Base-by-base conservation (phyloP, 2,797 vertebrate species). In the Arctocebus calabarensis region DNA sequence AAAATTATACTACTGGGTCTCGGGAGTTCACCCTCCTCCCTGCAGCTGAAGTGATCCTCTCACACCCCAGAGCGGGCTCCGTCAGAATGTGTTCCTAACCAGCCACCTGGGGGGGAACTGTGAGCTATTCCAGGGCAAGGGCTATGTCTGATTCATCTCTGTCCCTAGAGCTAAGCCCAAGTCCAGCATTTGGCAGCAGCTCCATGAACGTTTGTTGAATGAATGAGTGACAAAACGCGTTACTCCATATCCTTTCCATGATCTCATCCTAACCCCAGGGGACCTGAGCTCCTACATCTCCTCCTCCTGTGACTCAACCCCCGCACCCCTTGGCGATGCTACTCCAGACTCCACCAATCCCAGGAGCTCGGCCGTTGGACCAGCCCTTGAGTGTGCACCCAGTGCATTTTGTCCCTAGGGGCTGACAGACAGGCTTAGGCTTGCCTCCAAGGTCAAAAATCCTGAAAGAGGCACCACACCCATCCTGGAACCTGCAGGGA, bases 251-350 rank as follows among this genome's bases (percentile, higher is more conserved):
- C 71, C 86, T 95, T 91, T 92, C 83, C 52, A 55, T 95, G 97
- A 95, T 61, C 96, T 97, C 97, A 96, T 87, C 61, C 62, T 94
- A 68, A 52, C 79, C 91, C 66, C 57, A 74, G 48, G 91, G 87
- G 96, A 78, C 71, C 68, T 2, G 61, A 85, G 88, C 89, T 89
- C 45, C 43, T 1, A 2, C 48, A 37, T 45, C 48, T 45, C 29
- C 57, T 66, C 52, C 66, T 66, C 12, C 14, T 17, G 19, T 5
- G 83, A 70, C 43, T 27, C 17, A 10, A 34, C 34, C 83, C 55
- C 32, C 83, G 45, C 7, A 68, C 25, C 71, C 84, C 73, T 75
- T 88, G 94, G 92, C 68, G 85, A 89, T 57, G 55, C n/a, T 86
- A 34, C 64, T 17, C 14, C 45, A 74, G 79, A 89, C 45, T n/a